phyloP scores from a whole-genome alignment of 2,113 vertebrate species.

The Trematomus loennbergii region DNA sequence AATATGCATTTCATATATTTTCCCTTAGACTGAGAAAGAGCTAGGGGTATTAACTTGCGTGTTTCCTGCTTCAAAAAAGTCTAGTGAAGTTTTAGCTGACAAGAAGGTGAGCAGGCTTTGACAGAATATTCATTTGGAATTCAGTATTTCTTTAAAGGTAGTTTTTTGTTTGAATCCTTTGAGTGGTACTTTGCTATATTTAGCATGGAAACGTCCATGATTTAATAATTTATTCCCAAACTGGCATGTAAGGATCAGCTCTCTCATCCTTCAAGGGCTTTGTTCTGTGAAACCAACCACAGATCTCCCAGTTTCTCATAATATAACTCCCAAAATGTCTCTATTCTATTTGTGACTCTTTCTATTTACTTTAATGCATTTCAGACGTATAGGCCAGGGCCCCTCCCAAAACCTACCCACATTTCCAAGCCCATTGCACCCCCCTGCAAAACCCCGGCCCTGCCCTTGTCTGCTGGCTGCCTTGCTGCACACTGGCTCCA shows the following conservation, averaged over 20 bases:
- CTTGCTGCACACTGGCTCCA: conserved; percentile 80
- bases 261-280: conserved; percentile 51
- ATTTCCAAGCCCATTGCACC: conserved; percentile 58
- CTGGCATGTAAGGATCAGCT: conserved; percentile 57
- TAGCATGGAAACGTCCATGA: conserved; percentile 66
- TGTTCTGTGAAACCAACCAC: conserved; percentile 51
- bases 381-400: conserved; percentile 67
- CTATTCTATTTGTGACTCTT: conserved; percentile 83
- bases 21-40: conserved; percentile 12
- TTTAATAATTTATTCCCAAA: conserved; percentile 74
- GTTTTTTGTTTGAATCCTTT: conserved; percentile 49
- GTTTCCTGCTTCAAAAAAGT: conserved; percentile 32
- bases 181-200: conserved; percentile 72
- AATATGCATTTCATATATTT: conserved; percentile 27
- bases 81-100: conserved; percentile 44
- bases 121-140: conserved; percentile 53
- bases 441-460: conserved; percentile 66
- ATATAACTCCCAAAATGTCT: conserved; percentile 64
- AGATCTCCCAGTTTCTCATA: conserved; percentile 68
- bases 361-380: conserved; percentile 82
- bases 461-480: conserved; percentile 74
- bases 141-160: conserved; percentile 52
- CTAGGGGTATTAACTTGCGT: conserved; percentile 31
- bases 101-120: conserved; percentile 51
- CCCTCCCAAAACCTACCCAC: conserved; percentile 75